Evolutionary conservation across 2,888 invertebrate species (phyloP).

Genomic region (Pachliopta kotzebuea): DNA sequence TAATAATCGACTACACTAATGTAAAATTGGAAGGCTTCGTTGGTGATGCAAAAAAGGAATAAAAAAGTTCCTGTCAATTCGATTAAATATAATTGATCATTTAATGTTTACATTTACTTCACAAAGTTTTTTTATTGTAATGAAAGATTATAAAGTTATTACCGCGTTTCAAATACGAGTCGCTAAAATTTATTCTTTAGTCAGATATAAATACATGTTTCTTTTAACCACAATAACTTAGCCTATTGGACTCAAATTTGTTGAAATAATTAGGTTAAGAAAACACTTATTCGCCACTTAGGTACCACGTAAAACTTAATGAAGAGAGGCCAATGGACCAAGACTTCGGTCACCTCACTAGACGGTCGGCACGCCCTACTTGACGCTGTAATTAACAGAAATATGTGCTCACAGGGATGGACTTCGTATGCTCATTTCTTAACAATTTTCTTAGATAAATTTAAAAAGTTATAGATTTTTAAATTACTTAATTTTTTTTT

Average conservation of each 20-base stretch:
- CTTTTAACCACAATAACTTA: background rate
- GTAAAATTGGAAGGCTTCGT: too few species aligned
- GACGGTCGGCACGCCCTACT: constrained; percentile 58
- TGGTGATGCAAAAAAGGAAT: too few species aligned
- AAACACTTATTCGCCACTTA: constrained; percentile 26
- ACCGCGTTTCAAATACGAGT: too few species aligned
- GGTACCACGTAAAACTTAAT: constrained; percentile 16
- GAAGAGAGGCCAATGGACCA: constrained; percentile 29
- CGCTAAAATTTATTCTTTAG: too few species aligned
- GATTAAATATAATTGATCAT: too few species aligned
- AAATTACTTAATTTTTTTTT: background rate
- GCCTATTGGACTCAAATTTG: background rate
- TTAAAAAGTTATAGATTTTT: background rate
- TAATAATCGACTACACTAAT: too few species aligned
- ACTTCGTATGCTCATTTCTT: constrained; percentile 29
- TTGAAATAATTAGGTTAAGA: constrained; percentile 12
- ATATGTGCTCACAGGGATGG: constrained; percentile 51
- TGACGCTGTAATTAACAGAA: constrained; percentile 67
- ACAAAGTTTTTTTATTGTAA: too few species aligned
- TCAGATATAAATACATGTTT: background rate
- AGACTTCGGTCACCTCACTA: constrained; percentile 44
- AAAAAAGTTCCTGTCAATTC: too few species aligned
- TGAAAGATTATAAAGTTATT: too few species aligned
- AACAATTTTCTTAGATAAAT: background rate
- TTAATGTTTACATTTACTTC: too few species aligned